Evolutionary conservation across 2,797 vertebrate genomes (phyloP), one percentile per base, ranked within the genome.

Genomic region (Malacoctenus gilli): DNA sequence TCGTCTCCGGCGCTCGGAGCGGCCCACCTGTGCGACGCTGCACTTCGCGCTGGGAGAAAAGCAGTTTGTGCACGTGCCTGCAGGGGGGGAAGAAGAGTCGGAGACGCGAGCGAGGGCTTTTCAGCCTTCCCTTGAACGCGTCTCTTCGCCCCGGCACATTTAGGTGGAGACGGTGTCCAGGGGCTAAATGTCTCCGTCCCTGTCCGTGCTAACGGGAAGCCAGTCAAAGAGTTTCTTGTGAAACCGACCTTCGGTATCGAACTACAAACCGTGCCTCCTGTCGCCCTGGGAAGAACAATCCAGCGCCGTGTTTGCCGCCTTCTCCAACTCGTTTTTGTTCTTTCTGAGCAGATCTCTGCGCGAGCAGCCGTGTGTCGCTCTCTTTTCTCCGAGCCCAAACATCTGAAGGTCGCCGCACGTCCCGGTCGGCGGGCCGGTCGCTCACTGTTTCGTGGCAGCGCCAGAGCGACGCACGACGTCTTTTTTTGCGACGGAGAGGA

Each of bases 321-420:
- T 43, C 28, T 68, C 20, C 5, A 16, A 59, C 14, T 21, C 48
- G 8, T 32, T 62, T n/a, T 32, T 59, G 54, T 60, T 72, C 35
- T 38, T 58, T 74, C 57, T 65, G 35, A 68, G 20, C 43, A 41
- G 46, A 62, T 77, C 39, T 79, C 38, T 58, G 52, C 6, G 25
- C n/a, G 37, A 77, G 53, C 74, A 70, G 68, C 75, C 68, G 79
- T 72, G 41, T 59, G 30, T 63, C 65, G n/a, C n/a, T 77, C 46
- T 64, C 61, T 78, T 84, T 55, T 52, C 34, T 43, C 54, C 77
- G 65, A 53, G 7, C 77, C n/a, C 78, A 66, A 37, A 59, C 48
- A 59, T 72, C 63, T 68, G 41, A 74, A 42, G 58, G 49, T 58
- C 56, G 66, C 60, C 48, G 72, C 51, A 51, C 35, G 4, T 59